Percentiles rank a stretch among this genome's conserved stretches.
Evolutionary conservation across 2,113 vertebrate species (phyloP).

Genomic region (Hypomesus transpacificus): DNA sequence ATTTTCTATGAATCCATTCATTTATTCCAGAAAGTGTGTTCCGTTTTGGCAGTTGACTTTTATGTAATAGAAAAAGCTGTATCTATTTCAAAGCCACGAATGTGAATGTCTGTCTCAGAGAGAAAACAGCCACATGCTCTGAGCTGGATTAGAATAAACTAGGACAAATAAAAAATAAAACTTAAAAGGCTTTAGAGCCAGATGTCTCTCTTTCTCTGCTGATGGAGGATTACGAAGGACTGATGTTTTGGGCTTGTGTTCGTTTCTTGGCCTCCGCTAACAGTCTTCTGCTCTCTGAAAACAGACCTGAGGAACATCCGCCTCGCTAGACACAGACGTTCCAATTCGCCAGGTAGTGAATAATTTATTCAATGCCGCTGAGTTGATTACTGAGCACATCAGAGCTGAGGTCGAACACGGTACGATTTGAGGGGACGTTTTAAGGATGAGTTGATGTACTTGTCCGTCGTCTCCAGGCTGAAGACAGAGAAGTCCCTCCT

Average conservation of each 20-base stretch:
- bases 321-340: too few relatives aligned
- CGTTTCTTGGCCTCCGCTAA: slow-evolving; percentile 32
- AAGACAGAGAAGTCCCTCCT: slow-evolving; percentile 24
- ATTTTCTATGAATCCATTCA: slow-evolving; percentile 38
- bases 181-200: slow-evolving; percentile 69
- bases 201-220: slow-evolving; percentile 68
- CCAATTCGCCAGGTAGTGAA: too few relatives aligned
- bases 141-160: slow-evolving; percentile 72
- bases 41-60: slow-evolving; percentile 20
- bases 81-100: slow-evolving; percentile 48
- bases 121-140: slow-evolving; percentile 48
- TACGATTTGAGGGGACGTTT: too few relatives aligned
- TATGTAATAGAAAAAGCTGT: slow-evolving; percentile 28
- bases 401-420: too few relatives aligned
- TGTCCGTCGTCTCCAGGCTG: background rate
- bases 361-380: too few relatives aligned
- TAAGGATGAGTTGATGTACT: too few relatives aligned
- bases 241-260: slow-evolving; percentile 49
- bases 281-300: slow-evolving; percentile 18
- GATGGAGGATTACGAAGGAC: slow-evolving; percentile 62
- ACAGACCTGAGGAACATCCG: background rate
- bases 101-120: slow-evolving; percentile 34
- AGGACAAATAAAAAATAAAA: slow-evolving; percentile 74
- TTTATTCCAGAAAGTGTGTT: slow-evolving; percentile 26
- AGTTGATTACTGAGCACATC: too few relatives aligned